Evolutionary conservation across 2,888 invertebrate species (phyloP), one percentile per base, ranked within the genome.

Genomic region (Dynastes maya): DNA sequence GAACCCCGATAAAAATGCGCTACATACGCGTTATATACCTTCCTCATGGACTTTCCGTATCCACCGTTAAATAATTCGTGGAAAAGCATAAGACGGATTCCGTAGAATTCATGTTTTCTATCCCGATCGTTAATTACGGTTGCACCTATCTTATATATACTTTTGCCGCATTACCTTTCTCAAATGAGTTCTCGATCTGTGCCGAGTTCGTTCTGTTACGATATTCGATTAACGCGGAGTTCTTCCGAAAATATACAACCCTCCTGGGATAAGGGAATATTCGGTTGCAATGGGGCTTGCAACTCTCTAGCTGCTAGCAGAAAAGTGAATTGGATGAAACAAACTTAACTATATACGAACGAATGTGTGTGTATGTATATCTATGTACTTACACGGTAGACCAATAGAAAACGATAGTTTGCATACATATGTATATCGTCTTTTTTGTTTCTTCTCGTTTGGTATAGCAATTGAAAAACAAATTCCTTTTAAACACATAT

Each of bases 271-370:
- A 40, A 45, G 45, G 55, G 65, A 64, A 72, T 53, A 53, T 51
- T 71, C 78, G 51, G 55, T 40, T 64, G 71, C 78, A 74, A 71
- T 71, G 29, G 72, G 72, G 13, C 53, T 40, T 63, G 78, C 78
- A 78, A 78, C 71, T 78, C 77, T 77, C 72, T 61, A 51, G 71
- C 64, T 71, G 64, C 78, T 72, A 64, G 51, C 53, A 45, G 51
- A 64, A 78, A 78, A 78, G 78, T 71, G 78, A 78, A 78, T 71
- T 72, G 72, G 71, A 72, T 78, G 72, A 72, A 72, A 78, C 53
- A 78, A 72, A 74, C 61, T 61, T 40, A 63, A 63, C 58, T 37
- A 11, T 58, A 55, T 58, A 55, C 61, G 40, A 3, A 68, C 29
- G 51, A 68, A 68, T 49, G 51, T 32, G 27, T 51, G 8, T 68